Base-by-base conservation (phyloP, 1,140 invertebrate species). In the Bombus superbus region DNA sequence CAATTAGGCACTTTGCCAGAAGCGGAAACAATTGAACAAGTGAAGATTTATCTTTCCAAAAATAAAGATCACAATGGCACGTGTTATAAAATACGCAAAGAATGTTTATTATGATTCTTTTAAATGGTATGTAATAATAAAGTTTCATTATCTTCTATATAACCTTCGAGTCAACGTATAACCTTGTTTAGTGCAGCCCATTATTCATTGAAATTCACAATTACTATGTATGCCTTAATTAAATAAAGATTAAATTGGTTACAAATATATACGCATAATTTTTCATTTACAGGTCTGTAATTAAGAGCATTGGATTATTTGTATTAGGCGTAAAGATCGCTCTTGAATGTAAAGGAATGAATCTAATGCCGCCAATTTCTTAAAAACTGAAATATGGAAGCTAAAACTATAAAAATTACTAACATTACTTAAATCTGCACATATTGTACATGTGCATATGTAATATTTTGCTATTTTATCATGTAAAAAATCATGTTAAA, bases 271-370 rank as follows among this genome's bases (percentile, higher is more conserved):
- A 68, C 1, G 0, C 22, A 13, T 9, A n/a, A 32, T 42, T 75
- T 83, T 74, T 88, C 86, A 40, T 87, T 95, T 96, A 76, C 94
- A 97, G 97, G 97, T 96, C 97, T 90, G 83, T 97, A n/a, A 95
- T 97, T 32, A 97, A 97, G 94, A 97, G 97, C 91, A 95, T 97
- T 73, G 96, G 96, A 68, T 95, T 97, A 87, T 97, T 97, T 91
- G 95, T 96, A 84, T 87, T 97, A 42, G 97, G 97, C 66, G 95
- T 97, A 25, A 96, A 96, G 76, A 96, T 97, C 87, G 97, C 97
- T 28, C 95, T 97, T 90, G 96, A 97, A 92, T 97, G 96, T 86
- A 94, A 95, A 38, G 97, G 97, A 76, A 92, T 97, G 38, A 97
- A 97, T 93, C 91, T 97, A 22, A 92, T 95, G 91, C 91, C 93